Conservation (phyloP, 2,113 vertebrate genomes). For the Herpailurus yagouaroundi region DNA sequence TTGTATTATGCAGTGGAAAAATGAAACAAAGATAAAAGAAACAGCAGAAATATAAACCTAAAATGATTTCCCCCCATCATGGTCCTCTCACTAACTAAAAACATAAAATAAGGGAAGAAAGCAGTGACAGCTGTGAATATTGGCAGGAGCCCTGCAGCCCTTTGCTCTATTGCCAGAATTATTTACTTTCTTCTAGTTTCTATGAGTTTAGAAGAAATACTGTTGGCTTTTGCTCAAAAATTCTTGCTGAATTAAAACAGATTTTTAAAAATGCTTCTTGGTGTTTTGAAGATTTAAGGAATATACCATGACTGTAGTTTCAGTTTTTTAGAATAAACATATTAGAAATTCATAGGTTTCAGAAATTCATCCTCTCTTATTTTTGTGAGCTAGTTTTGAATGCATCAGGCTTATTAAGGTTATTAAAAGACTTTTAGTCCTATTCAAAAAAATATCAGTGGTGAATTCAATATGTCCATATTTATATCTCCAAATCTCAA, state of each 20-base stretch:
- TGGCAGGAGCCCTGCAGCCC: neutral
- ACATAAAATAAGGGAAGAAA: neutral
- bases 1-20: neutral
- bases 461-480: neutral
- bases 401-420: neutral
- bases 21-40: neutral
- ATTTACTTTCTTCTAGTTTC: neutral
- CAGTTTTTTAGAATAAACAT: constrained; percentile 3
- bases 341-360: neutral
- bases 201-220: neutral
- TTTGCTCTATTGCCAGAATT: neutral
- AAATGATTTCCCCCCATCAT: neutral
- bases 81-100: neutral
- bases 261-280: neutral
- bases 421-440: neutral
- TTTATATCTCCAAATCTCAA: neutral
- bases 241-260: neutral
- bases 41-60: neutral
- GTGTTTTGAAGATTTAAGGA: neutral
- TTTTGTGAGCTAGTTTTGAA: constrained; percentile 7
- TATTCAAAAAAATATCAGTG: neutral
- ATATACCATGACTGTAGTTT: neutral
- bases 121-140: neutral
- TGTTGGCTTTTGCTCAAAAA: neutral
- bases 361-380: neutral